phyloP scores from a whole-genome alignment of 2,797 vertebrate genomes.

The Lagorchestes hirsutus region DNA sequence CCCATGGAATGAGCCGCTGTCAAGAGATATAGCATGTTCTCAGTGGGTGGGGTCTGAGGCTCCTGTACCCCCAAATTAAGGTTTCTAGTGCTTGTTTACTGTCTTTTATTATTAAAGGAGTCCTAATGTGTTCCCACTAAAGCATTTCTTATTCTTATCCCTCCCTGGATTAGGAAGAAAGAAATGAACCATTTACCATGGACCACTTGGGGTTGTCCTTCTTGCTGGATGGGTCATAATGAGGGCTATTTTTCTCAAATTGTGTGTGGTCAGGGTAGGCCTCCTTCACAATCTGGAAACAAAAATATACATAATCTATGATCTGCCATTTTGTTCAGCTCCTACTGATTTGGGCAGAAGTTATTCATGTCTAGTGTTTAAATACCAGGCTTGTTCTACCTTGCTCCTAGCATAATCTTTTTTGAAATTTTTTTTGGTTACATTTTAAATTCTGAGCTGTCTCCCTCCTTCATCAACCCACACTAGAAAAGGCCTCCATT shows the following conservation, averaged over 20 bases:
- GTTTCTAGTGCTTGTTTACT: neutral
- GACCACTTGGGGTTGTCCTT: slow-evolving; percentile 96
- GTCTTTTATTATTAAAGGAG: neutral
- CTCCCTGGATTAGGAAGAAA: slow-evolving; percentile 11
- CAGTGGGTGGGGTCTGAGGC: neutral
- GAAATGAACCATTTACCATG: slow-evolving; percentile 89
- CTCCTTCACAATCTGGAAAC: slow-evolving; percentile 93
- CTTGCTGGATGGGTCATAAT: slow-evolving; percentile 94
- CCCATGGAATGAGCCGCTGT: neutral
- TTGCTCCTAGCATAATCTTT: neutral
- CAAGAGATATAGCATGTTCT: neutral
- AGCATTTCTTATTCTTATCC: neutral
- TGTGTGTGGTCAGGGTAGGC: slow-evolving; percentile 98
- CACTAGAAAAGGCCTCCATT: too few relatives aligned
- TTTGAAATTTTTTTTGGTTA: neutral
- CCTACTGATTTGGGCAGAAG: neutral
- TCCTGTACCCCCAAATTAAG: neutral
- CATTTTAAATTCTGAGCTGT: neutral
- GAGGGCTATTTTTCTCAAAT: slow-evolving; percentile 94
- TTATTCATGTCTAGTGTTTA: slow-evolving; percentile 2
- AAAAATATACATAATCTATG: slow-evolving; percentile 61
- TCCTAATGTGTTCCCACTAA: neutral
- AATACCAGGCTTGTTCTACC: neutral
- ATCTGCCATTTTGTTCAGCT: neutral
- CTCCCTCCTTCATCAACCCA: too few relatives aligned